Conservation (phyloP, 2,113 vertebrate genomes). For the Athene cunicularia region DNA sequence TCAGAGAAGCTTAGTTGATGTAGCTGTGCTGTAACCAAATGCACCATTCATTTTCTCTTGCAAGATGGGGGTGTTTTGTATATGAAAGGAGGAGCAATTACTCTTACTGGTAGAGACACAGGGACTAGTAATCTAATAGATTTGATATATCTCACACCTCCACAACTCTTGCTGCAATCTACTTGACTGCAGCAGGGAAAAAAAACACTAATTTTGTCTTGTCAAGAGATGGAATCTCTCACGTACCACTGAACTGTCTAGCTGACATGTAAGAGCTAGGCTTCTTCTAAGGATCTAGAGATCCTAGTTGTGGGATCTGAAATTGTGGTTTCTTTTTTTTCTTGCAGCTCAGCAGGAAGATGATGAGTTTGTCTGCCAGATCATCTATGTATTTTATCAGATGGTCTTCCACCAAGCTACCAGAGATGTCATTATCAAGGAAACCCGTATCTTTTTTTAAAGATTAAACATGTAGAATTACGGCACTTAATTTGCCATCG, state of each 20-base stretch:
- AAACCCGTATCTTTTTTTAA: constrained; percentile 92
- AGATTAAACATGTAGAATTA: not conserved
- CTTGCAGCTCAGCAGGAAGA: constrained; percentile 92
- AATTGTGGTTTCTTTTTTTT: not conserved
- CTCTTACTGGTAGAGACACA: not conserved
- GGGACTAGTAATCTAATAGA: not conserved
- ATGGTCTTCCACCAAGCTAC: constrained; percentile 99
- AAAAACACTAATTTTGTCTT: not conserved
- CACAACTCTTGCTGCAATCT: not conserved
- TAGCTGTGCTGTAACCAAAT: not conserved
- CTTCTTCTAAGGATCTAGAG: not conserved
- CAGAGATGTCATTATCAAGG: constrained; percentile 97
- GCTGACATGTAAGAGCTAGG: not conserved
- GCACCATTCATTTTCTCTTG: not conserved
- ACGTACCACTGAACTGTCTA: not conserved
- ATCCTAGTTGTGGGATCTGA: not conserved
- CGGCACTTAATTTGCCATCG: not conserved
- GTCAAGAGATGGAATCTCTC: not conserved
- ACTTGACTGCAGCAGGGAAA: not conserved
- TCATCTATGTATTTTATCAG: constrained; percentile 99
- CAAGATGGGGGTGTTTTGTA: not conserved
- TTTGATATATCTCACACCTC: not conserved
- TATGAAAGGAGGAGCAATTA: not conserved
- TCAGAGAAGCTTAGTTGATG: not conserved
- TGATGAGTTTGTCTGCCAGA: constrained; percentile 99